phyloP scores from a whole-genome alignment of 2,797 vertebrate species.

The Helarctos malayanus region DNA sequence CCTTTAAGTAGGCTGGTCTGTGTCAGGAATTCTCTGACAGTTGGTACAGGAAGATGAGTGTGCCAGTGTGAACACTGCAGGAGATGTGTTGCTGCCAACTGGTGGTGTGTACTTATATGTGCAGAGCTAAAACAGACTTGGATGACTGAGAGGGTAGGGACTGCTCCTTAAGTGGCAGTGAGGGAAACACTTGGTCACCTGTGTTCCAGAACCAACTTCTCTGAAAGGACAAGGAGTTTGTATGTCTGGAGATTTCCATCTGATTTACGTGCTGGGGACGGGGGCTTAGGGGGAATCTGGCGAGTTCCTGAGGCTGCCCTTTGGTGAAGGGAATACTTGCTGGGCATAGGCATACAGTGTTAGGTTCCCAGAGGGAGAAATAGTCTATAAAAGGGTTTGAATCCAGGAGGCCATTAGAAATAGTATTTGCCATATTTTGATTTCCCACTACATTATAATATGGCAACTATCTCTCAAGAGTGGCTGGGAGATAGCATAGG shows the following conservation, averaged over 20 bases:
- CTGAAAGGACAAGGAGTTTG: conserved; percentile 3
- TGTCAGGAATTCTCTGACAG: conserved; percentile 66
- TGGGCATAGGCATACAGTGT: not conserved
- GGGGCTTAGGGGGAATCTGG: not conserved
- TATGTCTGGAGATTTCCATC: not conserved
- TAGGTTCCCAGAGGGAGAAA: not conserved
- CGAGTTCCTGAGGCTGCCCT: not conserved
- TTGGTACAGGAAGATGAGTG: conserved; percentile 9
- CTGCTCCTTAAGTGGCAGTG: conserved; percentile 33
- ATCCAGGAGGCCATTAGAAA: not conserved
- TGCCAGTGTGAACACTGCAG: conserved; percentile 48
- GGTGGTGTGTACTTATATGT: not conserved
- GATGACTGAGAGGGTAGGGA: not conserved
- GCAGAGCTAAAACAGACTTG: conserved; percentile 48
- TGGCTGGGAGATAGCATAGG: not conserved
- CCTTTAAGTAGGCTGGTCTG: not conserved
- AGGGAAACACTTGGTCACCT: not conserved
- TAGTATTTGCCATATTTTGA: not conserved
- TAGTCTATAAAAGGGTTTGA: not conserved
- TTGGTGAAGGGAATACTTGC: not conserved
- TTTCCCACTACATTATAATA: not conserved
- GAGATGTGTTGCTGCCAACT: conserved; percentile 15
- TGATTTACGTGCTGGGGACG: not conserved
- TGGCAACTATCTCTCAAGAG: not conserved
- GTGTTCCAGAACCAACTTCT: not conserved